Evolutionary conservation across 2,113 vertebrate genomes (phyloP), one percentile per base, ranked within the genome.

Genomic region (Oxyura jamaicensis): DNA sequence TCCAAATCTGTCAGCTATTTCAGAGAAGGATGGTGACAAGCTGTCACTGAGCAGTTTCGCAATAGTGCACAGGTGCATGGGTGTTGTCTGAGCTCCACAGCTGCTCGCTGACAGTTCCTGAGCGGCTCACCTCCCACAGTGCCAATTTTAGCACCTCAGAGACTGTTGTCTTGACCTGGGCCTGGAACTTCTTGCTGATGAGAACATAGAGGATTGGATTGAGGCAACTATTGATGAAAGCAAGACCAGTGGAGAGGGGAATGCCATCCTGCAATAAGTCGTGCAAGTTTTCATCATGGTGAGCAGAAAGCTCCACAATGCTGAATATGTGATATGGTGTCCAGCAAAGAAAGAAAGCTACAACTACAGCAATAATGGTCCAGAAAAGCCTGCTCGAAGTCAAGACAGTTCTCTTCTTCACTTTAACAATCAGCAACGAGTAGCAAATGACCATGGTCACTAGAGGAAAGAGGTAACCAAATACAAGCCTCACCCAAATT

Each of bases 181-280:
- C 94, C 48, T 98, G 98, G 88, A 99, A 98, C 82, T 98, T 99
- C 88, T 98, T 99, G 88, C 98, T 98, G 22, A 99, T 97, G 36
- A 99, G 98, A 80, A 99, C 98, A 0, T 99, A 99, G 66, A 99
- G 98, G 69, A 99, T 97, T 8, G 99, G 99, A 94, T 99, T 99
- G 86, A 99, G 96, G 87, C 99, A 99, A 81, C 99, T 99, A 95
- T 99, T 99, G 95, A 99, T 98, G 97, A 99, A 99, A 14, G 98
- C 99, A 77, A 99, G 96, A 42, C 98, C 99, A 11, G 98, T 99
- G 76, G 98, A 98, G 26, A 99, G 98, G 20, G 99, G 99, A 85
- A 99, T 98, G 53, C 98, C 99, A 10, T 98, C 96, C 90, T 95
- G 97, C 26, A 99, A 92, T 50, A 99, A 91, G 6, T 68, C 88